Evolutionary conservation across 2,113 vertebrate genomes (phyloP).

Genomic region (Hippocampus guttulatus): DNA sequence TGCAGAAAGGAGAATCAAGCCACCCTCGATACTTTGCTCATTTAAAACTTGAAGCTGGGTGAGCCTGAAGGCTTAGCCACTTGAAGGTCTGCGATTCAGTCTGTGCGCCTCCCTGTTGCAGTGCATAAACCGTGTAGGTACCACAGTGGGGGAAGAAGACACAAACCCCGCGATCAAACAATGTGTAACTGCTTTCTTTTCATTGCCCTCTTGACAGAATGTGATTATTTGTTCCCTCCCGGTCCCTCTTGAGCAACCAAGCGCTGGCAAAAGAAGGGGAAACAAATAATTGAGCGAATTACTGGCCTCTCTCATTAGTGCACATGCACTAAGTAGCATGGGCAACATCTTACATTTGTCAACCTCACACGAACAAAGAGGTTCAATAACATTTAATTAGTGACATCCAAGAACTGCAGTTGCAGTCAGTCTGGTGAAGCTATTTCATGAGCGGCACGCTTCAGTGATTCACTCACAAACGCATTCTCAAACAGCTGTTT

Average conservation of each 20-base stretch:
- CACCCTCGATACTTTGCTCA: slow-evolving; percentile 35
- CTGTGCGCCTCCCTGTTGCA: slow-evolving; percentile 22
- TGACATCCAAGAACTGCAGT: neutral
- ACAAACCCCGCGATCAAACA: slow-evolving; percentile 17
- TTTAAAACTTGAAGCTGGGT: slow-evolving; percentile 41
- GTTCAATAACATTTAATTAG: slow-evolving; percentile 23
- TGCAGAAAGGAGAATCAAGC: slow-evolving; percentile 63
- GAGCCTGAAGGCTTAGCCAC: slow-evolving; percentile 34
- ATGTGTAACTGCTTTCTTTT: slow-evolving; percentile 20
- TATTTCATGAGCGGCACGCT: slow-evolving; percentile 38
- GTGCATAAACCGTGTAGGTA: slow-evolving; percentile 9
- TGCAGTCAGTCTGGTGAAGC: slow-evolving; percentile 26
- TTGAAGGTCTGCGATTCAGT: slow-evolving; percentile 42
- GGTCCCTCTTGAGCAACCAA: slow-evolving; percentile 9
- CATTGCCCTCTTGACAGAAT: slow-evolving; percentile 17
- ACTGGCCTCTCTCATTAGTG: neutral
- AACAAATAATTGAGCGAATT: slow-evolving; percentile 2
- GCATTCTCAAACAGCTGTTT: slow-evolving; percentile 53
- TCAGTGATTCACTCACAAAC: slow-evolving; percentile 42
- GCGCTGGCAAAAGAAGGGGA: neutral
- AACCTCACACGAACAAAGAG: slow-evolving; percentile 7
- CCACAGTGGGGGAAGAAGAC: slow-evolving; percentile 21
- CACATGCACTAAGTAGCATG: neutral
- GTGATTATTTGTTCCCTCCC: slow-evolving; percentile 4
- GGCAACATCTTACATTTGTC: slow-evolving; percentile 12